These are phyloP conservation scores for Diabrotica virgifera DNA, from an alignment of 1,140 invertebrate species.

Conservation along the genomic window DNA sequence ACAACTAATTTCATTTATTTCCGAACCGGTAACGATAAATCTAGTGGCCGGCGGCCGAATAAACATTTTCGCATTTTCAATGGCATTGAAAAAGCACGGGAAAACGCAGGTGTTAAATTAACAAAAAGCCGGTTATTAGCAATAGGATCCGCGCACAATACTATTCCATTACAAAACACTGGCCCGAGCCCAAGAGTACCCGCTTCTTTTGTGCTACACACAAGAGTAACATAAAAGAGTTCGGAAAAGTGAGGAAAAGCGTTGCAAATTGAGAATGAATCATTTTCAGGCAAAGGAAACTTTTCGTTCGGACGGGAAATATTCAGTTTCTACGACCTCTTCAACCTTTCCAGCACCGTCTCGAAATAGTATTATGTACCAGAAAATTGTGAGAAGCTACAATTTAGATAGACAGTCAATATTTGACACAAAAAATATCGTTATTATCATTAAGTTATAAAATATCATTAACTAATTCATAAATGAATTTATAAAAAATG, in stretches of 20 bases:
- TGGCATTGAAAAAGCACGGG: neutral
- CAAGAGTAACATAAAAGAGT: conserved; percentile 2
- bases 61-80: no score
- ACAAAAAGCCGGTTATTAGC: neutral
- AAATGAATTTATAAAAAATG: no score
- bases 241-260: neutral
- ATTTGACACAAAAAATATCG: no score
- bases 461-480: no score
- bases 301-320: neutral
- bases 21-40: no score
- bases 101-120: conserved; percentile 1
- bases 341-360: neutral
- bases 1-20: no score
- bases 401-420: no score
- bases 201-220: neutral
- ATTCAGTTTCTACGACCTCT: neutral
- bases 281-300: neutral
- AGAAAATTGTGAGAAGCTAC: no score
- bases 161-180: neutral
- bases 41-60: no score
- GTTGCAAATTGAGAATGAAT: conserved; percentile 3
- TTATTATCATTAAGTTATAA: no score
- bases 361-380: no score
- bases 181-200: neutral
- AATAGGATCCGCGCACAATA: neutral